Percentiles rank a stretch among this genome's conserved stretches.
Evolutionary conservation across 1,140 invertebrate genomes (phyloP).

Genomic region (Papilio aristodemus): DNA sequence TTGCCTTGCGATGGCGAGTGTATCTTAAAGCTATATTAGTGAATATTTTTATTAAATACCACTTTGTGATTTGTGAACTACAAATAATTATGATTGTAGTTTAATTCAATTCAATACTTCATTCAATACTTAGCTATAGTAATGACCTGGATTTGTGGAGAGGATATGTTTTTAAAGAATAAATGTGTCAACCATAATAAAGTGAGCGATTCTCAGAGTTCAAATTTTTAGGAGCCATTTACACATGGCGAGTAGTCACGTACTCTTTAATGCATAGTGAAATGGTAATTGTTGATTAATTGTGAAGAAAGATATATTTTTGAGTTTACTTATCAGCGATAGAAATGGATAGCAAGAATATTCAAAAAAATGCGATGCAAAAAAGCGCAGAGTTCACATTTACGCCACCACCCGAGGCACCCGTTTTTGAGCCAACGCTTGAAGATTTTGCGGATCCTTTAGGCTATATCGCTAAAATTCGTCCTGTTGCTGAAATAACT

Average conservation of each 20-base stretch:
- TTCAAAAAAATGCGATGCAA: slow-evolving; percentile 77
- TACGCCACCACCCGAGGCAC: slow-evolving; percentile 83
- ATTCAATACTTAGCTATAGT: background rate
- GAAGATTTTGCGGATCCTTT: slow-evolving; percentile 86
- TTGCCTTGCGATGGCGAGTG: slow-evolving; percentile 26
- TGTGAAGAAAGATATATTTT: slow-evolving; percentile 39
- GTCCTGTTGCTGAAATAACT: slow-evolving; percentile 83
- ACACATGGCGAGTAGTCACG: slow-evolving; percentile 77
- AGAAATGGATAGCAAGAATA: slow-evolving; percentile 75
- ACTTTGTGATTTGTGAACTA: slow-evolving; percentile 21
- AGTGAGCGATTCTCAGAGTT: slow-evolving; percentile 27
- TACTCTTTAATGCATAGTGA: slow-evolving; percentile 55
- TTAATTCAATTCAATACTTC: slow-evolving; percentile 12
- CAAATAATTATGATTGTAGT: slow-evolving; percentile 5
- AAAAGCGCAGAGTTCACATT: slow-evolving; percentile 81
- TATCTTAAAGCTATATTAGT: slow-evolving; percentile 10
- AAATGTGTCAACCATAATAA: slow-evolving; percentile 30
- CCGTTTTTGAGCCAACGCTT: slow-evolving; percentile 83
- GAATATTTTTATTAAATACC: slow-evolving; percentile 18
- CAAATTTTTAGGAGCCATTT: slow-evolving; percentile 71
- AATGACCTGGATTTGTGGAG: slow-evolving; percentile 16
- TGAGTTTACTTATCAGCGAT: slow-evolving; percentile 33
- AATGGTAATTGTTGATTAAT: slow-evolving; percentile 40
- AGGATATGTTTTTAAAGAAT: slow-evolving; percentile 28
- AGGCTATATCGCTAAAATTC: slow-evolving; percentile 85